These are phyloP conservation scores for Thumatha senex DNA, from an alignment of 2,888 invertebrate genomes.

Conservation along the genomic window DNA sequence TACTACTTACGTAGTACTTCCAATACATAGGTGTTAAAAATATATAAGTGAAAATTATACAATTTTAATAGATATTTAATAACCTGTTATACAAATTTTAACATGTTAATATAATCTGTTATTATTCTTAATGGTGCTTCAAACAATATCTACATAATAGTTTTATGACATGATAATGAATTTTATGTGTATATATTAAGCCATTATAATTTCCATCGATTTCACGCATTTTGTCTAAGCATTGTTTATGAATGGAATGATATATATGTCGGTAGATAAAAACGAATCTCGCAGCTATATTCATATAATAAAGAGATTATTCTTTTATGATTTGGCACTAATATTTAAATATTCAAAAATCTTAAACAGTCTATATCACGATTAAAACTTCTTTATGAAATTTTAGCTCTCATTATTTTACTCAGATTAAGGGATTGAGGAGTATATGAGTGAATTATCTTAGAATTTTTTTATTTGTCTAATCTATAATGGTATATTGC, in stretches of 20 bases:
- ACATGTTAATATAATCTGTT: constrained; percentile 25
- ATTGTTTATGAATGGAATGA: not conserved
- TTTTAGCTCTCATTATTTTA: too few relatives aligned
- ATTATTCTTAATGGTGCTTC: constrained; percentile 19
- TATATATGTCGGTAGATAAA: not conserved
- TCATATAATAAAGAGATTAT: too few relatives aligned
- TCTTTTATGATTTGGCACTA: too few relatives aligned
- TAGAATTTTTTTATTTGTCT: too few relatives aligned
- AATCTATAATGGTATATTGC: too few relatives aligned
- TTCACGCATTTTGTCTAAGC: constrained; percentile 3
- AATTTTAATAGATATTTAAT: constrained; percentile 18
- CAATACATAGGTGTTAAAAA: not conserved
- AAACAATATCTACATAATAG: constrained; percentile 25
- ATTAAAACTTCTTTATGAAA: not conserved
- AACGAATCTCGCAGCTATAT: too few relatives aligned
- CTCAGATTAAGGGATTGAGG: too few relatives aligned
- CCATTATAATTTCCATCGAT: constrained; percentile 18
- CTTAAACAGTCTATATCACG: too few relatives aligned
- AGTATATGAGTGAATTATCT: too few relatives aligned
- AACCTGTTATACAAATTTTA: constrained; percentile 13
- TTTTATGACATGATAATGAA: constrained; percentile 15
- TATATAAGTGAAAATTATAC: constrained; percentile 21
- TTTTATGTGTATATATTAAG: constrained; percentile 6
- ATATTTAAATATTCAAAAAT: too few relatives aligned
- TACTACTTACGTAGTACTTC: not conserved